Conservation (phyloP, 2,113 vertebrate species). For the pig (Sus scrofa) region T2T-Sscrofa CM000819.6:60324001-60324500, state of each 20-base stretch:
- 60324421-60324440: slow-evolving; percentile 81
- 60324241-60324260: slow-evolving; percentile 20
- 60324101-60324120: not conserved
- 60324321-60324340: slow-evolving; percentile 84
- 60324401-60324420: slow-evolving; percentile 76
- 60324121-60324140: not conserved
- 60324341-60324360: slow-evolving; percentile 86
- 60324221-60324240: slow-evolving; percentile 35
- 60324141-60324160: slow-evolving; percentile 16
- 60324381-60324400: slow-evolving; percentile 84
- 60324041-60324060: not conserved
- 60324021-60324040: not conserved
- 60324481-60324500: slow-evolving; percentile 67
- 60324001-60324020: not conserved
- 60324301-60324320: slow-evolving; percentile 81
- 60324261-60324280: not conserved
- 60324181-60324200: not conserved
- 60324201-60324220: slow-evolving; percentile 40
- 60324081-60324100: not conserved
- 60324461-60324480: slow-evolving; percentile 83
- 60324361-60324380: slow-evolving; percentile 82
- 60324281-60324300: slow-evolving; percentile 78
- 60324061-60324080: not conserved
- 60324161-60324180: slow-evolving; percentile 9
- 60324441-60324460: slow-evolving; percentile 85